phyloP scores from a whole-genome alignment of 2,888 invertebrate species.

The Lepetodrilus schrolli region DNA sequence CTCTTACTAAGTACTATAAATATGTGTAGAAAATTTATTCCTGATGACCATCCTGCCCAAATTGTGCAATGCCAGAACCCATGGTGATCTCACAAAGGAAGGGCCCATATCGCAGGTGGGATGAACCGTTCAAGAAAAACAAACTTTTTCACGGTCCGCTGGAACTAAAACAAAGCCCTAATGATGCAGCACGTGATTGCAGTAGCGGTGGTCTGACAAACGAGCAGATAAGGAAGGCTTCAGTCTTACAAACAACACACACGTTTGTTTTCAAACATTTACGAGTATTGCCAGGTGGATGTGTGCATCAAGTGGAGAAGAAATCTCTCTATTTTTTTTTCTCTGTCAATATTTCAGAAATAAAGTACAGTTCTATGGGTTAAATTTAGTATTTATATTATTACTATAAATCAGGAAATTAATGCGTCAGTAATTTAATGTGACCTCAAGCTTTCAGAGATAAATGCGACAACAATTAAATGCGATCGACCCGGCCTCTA shows the following conservation, averaged over 20 bases:
- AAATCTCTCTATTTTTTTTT: not conserved
- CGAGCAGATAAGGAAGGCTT: not conserved
- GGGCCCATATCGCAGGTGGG: not conserved
- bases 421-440: too few species aligned
- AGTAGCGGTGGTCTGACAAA: not conserved
- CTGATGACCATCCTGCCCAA: not conserved
- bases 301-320: not conserved
- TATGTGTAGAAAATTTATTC: not conserved
- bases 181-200: not conserved
- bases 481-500: too few species aligned
- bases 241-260: not conserved
- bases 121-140: not conserved
- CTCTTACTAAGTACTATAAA: not conserved
- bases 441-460: too few species aligned
- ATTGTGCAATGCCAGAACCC: not conserved
- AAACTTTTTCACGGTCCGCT: not conserved
- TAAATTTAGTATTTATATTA: too few species aligned
- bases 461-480: too few species aligned
- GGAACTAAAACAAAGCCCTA: conserved; percentile 17
- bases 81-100: not conserved
- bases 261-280: not conserved
- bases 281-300: not conserved
- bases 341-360: too few species aligned
- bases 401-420: too few species aligned
- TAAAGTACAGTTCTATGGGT: too few species aligned